These are phyloP conservation scores for Pygoscelis antarcticus DNA, from an alignment of 2,113 vertebrate species.

Conservation along the genomic window DNA sequence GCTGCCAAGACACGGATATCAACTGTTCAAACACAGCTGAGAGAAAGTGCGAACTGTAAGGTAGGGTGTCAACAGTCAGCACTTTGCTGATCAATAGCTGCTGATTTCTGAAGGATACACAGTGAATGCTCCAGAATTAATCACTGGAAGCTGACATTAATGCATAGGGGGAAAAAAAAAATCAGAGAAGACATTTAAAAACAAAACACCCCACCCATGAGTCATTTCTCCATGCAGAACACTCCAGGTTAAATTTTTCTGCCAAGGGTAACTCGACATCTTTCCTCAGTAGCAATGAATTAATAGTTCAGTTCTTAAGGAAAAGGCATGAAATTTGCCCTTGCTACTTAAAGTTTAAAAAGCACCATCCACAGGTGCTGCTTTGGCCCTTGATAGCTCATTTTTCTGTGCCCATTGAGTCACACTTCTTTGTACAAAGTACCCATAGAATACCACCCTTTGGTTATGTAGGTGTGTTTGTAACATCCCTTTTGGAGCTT, in stretches of 20 bases:
- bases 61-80: not conserved
- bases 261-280: not conserved
- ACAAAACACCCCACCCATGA: not conserved
- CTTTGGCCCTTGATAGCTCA: not conserved
- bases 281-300: not conserved
- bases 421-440: not conserved
- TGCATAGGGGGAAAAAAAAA: too few species aligned
- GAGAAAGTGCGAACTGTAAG: not conserved
- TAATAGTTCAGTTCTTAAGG: not conserved
- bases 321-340: not conserved
- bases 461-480: not conserved
- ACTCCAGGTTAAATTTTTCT: not conserved
- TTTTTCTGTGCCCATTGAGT: not conserved
- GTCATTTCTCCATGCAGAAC: not conserved
- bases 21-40: not conserved
- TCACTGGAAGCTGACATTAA: not conserved
- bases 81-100: not conserved
- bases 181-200: not conserved
- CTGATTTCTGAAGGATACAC: not conserved
- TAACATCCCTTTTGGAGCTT: not conserved
- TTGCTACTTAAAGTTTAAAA: not conserved
- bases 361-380: not conserved
- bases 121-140: not conserved
- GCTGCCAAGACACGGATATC: not conserved
- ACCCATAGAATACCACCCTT: not conserved